phyloP scores from a whole-genome alignment of 2,888 invertebrate species.

The Dichetophora obliterata region DNA sequence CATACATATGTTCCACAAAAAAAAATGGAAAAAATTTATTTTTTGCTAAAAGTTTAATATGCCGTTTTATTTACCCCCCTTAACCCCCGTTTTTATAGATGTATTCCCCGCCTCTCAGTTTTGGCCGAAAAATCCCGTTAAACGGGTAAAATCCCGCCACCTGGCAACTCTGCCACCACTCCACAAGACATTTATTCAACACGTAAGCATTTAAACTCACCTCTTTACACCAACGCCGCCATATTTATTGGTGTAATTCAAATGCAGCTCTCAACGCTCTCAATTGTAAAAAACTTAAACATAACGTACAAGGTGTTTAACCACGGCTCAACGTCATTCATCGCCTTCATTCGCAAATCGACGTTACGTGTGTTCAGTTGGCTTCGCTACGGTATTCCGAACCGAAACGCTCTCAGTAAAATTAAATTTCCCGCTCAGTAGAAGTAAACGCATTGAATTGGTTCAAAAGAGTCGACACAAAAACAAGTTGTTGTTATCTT shows the following conservation, averaged over 20 bases:
- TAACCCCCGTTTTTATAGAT: no score
- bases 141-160: no score
- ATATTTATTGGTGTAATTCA: constrained; percentile 31
- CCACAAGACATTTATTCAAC: background rate
- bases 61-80: no score
- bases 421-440: background rate
- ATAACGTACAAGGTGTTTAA: constrained; percentile 19
- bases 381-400: background rate
- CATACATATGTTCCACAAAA: no score
- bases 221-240: background rate
- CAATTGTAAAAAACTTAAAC: background rate
- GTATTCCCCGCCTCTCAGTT: no score
- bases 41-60: no score
- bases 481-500: constrained; percentile 47
- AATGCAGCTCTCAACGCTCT: background rate
- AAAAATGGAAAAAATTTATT: no score
- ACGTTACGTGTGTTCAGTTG: constrained; percentile 43
- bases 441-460: constrained; percentile 41
- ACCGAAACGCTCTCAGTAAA: background rate
- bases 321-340: constrained; percentile 29
- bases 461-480: constrained; percentile 41
- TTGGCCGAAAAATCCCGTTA: no score
- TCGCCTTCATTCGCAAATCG: constrained; percentile 45
- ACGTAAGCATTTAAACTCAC: no score
- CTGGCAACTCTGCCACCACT: no score